Evolutionary conservation across 2,888 invertebrate species (phyloP).

Genomic region (Thecocarcelia acutangulata): DNA sequence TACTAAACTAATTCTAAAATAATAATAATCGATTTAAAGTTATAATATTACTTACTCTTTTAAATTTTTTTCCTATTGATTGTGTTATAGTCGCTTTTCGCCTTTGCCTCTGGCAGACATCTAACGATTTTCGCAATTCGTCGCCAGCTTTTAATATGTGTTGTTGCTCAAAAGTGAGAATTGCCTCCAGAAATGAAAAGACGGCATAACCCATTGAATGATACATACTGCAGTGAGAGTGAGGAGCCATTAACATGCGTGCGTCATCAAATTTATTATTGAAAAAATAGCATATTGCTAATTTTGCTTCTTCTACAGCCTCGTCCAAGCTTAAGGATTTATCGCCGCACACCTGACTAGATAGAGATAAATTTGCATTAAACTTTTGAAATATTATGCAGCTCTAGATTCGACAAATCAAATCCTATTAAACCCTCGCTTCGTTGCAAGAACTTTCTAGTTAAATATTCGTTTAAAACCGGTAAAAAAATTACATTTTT

Average conservation of each 20-base stretch:
- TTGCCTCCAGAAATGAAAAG: slow-evolving; percentile 94
- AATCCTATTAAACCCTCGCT: too few species aligned
- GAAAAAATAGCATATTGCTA: slow-evolving; percentile 93
- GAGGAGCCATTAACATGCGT: slow-evolving; percentile 88
- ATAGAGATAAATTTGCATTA: too few species aligned
- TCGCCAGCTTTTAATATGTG: slow-evolving; percentile 89
- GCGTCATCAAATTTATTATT: slow-evolving; percentile 95
- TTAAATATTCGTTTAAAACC: too few species aligned
- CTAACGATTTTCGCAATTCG: slow-evolving; percentile 88
- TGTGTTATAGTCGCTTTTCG: slow-evolving; percentile 86
- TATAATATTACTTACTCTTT: slow-evolving; percentile 79
- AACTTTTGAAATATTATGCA: too few species aligned
- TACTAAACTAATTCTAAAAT: too few species aligned
- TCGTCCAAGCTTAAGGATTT: slow-evolving; percentile 73
- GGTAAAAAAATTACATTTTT: too few species aligned
- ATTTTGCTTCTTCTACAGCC: slow-evolving; percentile 89
- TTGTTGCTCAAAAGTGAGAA: slow-evolving; percentile 93
- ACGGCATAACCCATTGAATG: slow-evolving; percentile 94
- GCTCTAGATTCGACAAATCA: too few species aligned
- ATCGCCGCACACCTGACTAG: slow-evolving; percentile 54
- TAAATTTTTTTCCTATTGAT: slow-evolving; percentile 90
- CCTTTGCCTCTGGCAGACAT: slow-evolving; percentile 86
- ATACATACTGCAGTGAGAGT: slow-evolving; percentile 92
- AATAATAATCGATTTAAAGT: not conserved
- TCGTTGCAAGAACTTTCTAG: too few species aligned